Percentiles rank a stretch among this genome's conserved stretches.
Conservation (phyloP, 2,888 invertebrate species). For the Stratiomys singularior region DNA sequence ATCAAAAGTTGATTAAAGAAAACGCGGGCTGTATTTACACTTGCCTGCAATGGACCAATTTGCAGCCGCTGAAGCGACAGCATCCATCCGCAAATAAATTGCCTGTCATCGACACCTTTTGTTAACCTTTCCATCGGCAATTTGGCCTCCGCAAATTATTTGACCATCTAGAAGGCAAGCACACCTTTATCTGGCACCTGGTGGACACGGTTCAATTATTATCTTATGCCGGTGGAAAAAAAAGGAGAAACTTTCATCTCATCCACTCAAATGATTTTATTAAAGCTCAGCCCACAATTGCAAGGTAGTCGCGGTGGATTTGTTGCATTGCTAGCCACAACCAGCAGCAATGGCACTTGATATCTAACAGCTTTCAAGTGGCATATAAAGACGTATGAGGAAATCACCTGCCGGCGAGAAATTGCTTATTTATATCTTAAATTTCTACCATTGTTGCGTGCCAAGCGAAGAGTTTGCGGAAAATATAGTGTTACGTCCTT, state of each 20-base stretch:
- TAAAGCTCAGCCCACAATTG: neutral
- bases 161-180: neutral
- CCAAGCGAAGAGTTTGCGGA: neutral
- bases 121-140: neutral
- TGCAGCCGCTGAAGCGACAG: neutral
- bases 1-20: no score
- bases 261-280: slow-evolving; percentile 7
- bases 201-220: neutral
- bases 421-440: slow-evolving; percentile 5
- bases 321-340: neutral
- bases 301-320: neutral
- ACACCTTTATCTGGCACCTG: neutral
- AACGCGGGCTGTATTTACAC: slow-evolving; percentile 9
- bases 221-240: neutral
- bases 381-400: slow-evolving; percentile 7
- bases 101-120: slow-evolving; percentile 22
- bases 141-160: neutral
- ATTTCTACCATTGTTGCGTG: slow-evolving; percentile 11
- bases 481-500: slow-evolving; percentile 5
- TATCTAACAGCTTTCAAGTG: neutral
- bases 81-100: slow-evolving; percentile 6
- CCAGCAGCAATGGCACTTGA: neutral
- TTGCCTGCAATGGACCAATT: slow-evolving; percentile 12
- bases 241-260: slow-evolving; percentile 33
- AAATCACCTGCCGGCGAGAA: slow-evolving; percentile 34